Percentiles rank a stretch among this genome's conserved stretches.
phyloP scores from a whole-genome alignment of 2,113 vertebrate species.

The Melanerpes aurifrons region DNA sequence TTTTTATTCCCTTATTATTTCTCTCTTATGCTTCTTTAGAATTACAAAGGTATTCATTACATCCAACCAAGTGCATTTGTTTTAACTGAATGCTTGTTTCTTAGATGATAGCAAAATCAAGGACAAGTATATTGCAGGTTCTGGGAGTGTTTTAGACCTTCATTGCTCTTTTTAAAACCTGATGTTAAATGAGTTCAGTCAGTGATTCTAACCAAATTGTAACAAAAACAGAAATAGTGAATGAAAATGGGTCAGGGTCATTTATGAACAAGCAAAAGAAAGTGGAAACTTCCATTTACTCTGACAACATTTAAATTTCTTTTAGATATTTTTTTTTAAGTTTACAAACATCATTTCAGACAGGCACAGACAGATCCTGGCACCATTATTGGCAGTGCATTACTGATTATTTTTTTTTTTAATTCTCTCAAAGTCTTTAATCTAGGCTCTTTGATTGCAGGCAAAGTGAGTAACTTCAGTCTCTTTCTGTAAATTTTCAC shows the following conservation, averaged over 20 bases:
- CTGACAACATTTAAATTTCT: neutral
- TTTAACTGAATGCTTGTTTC: neutral
- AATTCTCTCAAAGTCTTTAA: neutral
- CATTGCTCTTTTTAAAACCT: neutral
- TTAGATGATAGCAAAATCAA: neutral
- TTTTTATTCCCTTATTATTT: neutral
- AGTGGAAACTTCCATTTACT: neutral
- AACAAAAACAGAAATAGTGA: neutral
- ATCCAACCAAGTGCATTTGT: neutral
- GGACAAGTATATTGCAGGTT: neutral
- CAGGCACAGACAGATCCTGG: neutral
- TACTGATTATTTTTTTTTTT: neutral
- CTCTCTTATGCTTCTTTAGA: neutral
- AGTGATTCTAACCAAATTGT: neutral
- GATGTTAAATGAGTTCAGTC: neutral
- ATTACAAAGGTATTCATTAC: neutral
- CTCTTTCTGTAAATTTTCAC: neutral
- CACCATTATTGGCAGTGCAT: neutral
- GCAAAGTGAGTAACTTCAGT: rapidly evolving
- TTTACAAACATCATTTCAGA: neutral
- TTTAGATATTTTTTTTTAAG: neutral
- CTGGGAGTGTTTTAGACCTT: neutral
- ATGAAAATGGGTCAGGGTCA: neutral
- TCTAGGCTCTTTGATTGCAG: neutral
- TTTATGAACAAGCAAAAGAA: neutral